Evolutionary conservation across 2,888 invertebrate species (phyloP).

Genomic region (Plemyria rubiginata): DNA sequence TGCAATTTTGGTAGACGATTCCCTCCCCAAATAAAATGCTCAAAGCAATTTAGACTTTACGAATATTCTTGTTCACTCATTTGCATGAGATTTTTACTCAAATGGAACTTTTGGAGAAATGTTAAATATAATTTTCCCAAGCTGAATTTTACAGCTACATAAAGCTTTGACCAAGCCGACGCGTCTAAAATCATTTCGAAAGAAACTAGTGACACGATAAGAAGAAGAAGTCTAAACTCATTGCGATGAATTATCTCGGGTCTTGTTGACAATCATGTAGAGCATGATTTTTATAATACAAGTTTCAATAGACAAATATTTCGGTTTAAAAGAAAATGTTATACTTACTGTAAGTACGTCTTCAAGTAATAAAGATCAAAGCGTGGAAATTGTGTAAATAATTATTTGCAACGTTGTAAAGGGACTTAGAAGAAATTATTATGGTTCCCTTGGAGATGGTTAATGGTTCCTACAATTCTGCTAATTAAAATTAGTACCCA

Average conservation of each 20-base stretch:
- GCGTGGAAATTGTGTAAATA: constrained; percentile 35
- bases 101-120: not conserved
- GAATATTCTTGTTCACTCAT: constrained; percentile 22
- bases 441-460: constrained; percentile 31
- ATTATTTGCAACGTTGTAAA: constrained; percentile 35
- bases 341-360: constrained; percentile 5
- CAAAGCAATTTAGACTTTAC: constrained; percentile 20
- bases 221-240: no score
- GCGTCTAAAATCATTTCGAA: not conserved
- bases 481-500: constrained; percentile 26
- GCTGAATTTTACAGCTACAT: not conserved
- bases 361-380: constrained; percentile 32
- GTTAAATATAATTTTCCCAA: not conserved
- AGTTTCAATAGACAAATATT: not conserved
- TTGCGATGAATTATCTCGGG: no score
- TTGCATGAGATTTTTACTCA: constrained; percentile 14
- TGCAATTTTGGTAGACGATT: constrained; percentile 59
- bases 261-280: no score
- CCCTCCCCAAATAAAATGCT: constrained; percentile 47
- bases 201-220: no score
- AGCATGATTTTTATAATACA: no score
- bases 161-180: not conserved
- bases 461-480: constrained; percentile 27
- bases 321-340: constrained; percentile 1
- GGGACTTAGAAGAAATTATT: constrained; percentile 37